Percentiles rank a stretch among this genome's conserved stretches.
phyloP scores from a whole-genome alignment of 1,140 invertebrate genomes.

The Drosophila malerkotliana region DNA sequence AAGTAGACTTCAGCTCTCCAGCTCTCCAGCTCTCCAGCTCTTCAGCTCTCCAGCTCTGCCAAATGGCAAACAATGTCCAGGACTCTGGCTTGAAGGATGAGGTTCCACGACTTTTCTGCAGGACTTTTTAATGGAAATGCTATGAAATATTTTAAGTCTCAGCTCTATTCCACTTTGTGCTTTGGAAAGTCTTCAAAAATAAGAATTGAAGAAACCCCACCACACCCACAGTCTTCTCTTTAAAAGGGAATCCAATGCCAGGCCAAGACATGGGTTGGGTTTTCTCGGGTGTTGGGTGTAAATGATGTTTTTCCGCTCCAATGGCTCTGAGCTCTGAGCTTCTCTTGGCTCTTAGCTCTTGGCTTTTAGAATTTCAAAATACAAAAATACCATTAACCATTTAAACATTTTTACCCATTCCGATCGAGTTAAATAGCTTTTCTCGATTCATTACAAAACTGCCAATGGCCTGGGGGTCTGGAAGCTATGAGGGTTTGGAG shows the following conservation, averaged over 20 bases:
- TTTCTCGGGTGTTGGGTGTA: slow-evolving; percentile 22
- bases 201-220: not conserved
- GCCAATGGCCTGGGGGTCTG: slow-evolving; percentile 18
- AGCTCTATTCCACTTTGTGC: not conserved
- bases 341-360: no score
- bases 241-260: slow-evolving; percentile 19
- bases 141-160: slow-evolving; percentile 27
- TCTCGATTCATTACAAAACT: slow-evolving; percentile 33
- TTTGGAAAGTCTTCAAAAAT: not conserved
- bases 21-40: slow-evolving; percentile 1
- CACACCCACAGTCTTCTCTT: not conserved
- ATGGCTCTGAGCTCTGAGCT: slow-evolving; percentile 5
- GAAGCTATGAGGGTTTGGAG: not conserved
- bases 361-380: not conserved
- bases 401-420: slow-evolving; percentile 24
- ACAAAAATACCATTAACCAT: not conserved
- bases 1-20: slow-evolving; percentile 21
- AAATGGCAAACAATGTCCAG: slow-evolving; percentile 56
- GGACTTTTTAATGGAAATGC: slow-evolving; percentile 31
- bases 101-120: not conserved
- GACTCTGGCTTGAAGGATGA: slow-evolving; percentile 19
- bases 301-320: slow-evolving; percentile 61
- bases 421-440: slow-evolving; percentile 13
- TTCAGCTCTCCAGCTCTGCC: slow-evolving; percentile 10
- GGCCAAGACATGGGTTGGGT: slow-evolving; percentile 34